Evolutionary conservation across 2,888 invertebrate genomes (phyloP).

Genomic region (Leptinotarsa peninsularis): DNA sequence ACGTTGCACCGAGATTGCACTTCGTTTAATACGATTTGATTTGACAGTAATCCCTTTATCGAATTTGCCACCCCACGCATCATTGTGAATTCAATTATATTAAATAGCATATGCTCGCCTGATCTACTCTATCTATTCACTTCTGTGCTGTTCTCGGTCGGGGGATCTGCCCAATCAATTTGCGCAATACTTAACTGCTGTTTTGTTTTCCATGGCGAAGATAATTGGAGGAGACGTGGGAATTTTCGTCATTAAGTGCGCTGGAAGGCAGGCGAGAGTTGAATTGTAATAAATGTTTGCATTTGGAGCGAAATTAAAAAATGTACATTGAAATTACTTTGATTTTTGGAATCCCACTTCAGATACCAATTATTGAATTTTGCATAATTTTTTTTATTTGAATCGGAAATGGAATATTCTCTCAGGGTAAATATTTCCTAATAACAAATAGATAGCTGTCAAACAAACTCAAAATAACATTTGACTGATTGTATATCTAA

Average conservation of each 20-base stretch:
- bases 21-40: constrained; percentile 67
- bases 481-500: too few species aligned
- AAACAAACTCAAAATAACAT: too few species aligned
- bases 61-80: constrained; percentile 67
- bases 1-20: constrained; percentile 64
- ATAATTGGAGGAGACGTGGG: constrained; percentile 33
- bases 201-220: constrained; percentile 47
- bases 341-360: too few species aligned
- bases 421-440: too few species aligned
- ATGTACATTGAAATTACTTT: too few species aligned
- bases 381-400: too few species aligned
- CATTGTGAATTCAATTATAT: constrained; percentile 67
- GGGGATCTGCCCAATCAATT: constrained; percentile 55
- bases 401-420: too few species aligned
- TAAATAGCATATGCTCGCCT: constrained; percentile 66
- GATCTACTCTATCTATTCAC: constrained; percentile 38
- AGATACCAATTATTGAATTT: too few species aligned
- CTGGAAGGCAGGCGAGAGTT: not conserved
- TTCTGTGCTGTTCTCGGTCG: constrained; percentile 25
- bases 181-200: constrained; percentile 55
- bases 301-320: too few species aligned
- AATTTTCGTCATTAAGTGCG: not conserved
- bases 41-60: constrained; percentile 69
- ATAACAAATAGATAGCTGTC: too few species aligned
- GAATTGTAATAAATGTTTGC: too few species aligned